A percentile compares a stretch with the other conserved stretches of the same genome.
Evolutionary conservation across 2,113 vertebrate genomes (phyloP).

Genomic region (Macroglossus sobrinus): DNA sequence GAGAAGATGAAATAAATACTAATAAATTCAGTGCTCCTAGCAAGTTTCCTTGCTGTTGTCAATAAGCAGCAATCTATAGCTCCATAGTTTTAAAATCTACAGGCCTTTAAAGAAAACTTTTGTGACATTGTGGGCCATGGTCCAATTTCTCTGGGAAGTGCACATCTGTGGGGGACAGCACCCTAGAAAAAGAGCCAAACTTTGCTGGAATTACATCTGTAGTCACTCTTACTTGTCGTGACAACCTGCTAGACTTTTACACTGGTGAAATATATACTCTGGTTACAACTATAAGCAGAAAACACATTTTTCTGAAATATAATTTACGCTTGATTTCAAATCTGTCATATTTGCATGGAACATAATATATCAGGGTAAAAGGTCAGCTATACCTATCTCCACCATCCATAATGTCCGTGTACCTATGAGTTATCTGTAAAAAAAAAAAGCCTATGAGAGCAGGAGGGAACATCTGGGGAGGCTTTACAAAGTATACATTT

Average conservation of each 20-base stretch:
- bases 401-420: not conserved
- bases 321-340: not conserved
- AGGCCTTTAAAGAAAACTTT: not conserved
- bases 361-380: not conserved
- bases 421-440: not conserved
- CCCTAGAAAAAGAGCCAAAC: not conserved
- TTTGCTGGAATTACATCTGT: not conserved
- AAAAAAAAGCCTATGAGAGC: not conserved
- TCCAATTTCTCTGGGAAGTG: not conserved
- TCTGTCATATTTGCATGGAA: not conserved
- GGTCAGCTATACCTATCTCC: no score
- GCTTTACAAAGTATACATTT: accelerated
- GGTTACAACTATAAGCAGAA: not conserved
- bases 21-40: not conserved
- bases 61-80: not conserved
- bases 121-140: not conserved
- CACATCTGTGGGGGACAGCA: not conserved
- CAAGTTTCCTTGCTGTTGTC: not conserved
- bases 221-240: not conserved
- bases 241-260: not conserved
- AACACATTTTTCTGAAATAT: not conserved
- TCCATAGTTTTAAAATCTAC: not conserved
- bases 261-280: not conserved
- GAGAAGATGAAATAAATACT: not conserved
- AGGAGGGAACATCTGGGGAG: not conserved